Evolutionary conservation across 2,113 vertebrate species (phyloP), one percentile per base, ranked within the genome.

Genomic region (Paraplagusia blochii): DNA sequence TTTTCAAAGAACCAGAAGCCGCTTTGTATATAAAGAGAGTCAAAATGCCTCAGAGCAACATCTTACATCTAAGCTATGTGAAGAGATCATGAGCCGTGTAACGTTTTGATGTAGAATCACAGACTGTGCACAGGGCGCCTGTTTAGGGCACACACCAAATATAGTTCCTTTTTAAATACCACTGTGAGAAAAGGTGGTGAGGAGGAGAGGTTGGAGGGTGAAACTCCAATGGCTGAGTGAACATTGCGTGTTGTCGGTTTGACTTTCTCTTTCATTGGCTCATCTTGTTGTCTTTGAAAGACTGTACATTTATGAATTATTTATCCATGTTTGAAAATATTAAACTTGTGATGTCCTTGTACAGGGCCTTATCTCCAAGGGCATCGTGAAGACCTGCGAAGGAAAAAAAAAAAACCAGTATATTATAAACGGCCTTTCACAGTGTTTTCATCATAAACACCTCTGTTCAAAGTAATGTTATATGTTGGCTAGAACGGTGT

Each of bases 241-340:
- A 85, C 81, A 87, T 87, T 85, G 83, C 78, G 63, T 49, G 29
- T 80, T 78, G 80, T 36, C 11, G 52, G 77, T 81, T 61, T 87
- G 80, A 57, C 52, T 56, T 56, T 81, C 66, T 76, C 65, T 87
- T 79, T 84, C 60, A 80, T 83, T 68, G 76, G 45, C 74, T 70
- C 72, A 50, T 62, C 56, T 67, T 45, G 54, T 68, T 71, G 68
- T 82, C 76, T 74, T 29, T 79, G 74, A 83, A 85, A 86, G 82
- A 83, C 83, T 80, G 78, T 69, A 70, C 77, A 81, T 87, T 65
- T 88, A 90, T 91, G 88, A 90, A 90, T 91, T 88, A 92, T 90
- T 88, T 86, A 90, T 91, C 82, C 73, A 52, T 50, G 79, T 84
- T 85, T 71, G 72, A 82, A 90, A 88, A 80, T 85, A 80, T 88